Conservation (phyloP, 2,888 invertebrate genomes). For the Ypsolopha scabrella region DNA sequence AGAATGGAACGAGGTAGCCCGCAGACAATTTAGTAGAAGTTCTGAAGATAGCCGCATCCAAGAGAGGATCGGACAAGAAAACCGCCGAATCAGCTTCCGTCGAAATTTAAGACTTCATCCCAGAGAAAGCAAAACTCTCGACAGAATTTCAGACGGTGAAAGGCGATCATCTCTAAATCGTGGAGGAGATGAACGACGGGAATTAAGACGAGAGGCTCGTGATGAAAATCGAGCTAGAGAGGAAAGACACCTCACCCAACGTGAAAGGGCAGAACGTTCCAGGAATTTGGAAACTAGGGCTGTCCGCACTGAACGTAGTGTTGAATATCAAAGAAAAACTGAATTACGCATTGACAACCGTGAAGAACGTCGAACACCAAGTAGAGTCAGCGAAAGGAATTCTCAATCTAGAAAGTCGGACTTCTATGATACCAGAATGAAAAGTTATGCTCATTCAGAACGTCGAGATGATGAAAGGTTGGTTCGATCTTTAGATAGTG, state of each 20-base stretch:
- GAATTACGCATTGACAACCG: too few species aligned
- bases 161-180: too few species aligned
- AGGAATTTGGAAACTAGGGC: background rate
- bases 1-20: slow-evolving; percentile 11
- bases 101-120: background rate
- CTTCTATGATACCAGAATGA: too few species aligned
- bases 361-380: too few species aligned
- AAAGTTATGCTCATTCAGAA: too few species aligned
- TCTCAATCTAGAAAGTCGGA: too few species aligned
- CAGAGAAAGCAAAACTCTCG: too few species aligned
- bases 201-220: background rate
- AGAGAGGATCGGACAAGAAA: slow-evolving; percentile 1
- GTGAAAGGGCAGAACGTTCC: background rate
- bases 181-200: background rate
- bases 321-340: background rate
- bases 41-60: slow-evolving; percentile 2
- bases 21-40: background rate
- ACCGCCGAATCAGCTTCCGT: background rate
- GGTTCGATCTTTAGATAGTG: too few species aligned
- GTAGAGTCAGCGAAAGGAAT: too few species aligned
- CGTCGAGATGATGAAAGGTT: too few species aligned
- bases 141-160: too few species aligned
- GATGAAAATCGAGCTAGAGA: background rate
- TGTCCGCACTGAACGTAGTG: background rate
- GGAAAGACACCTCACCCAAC: background rate